Conservation (phyloP, 2,113 vertebrate species). For the Tyrannus savana region DNA sequence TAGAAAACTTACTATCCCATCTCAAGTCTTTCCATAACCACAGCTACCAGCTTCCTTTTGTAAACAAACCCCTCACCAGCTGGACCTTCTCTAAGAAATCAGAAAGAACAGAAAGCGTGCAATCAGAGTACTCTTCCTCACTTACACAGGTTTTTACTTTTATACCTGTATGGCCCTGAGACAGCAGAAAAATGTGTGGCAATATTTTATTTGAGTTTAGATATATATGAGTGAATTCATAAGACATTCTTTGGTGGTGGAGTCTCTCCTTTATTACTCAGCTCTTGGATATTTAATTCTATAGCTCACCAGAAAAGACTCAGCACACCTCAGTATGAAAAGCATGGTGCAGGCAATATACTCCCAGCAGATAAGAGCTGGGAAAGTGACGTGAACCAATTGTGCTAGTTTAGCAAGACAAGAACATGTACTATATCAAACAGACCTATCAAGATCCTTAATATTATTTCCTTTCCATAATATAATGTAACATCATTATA, state of each 20-base stretch:
- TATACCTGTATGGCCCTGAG: background rate
- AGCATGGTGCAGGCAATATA: background rate
- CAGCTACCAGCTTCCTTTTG: background rate
- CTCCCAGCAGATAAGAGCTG: background rate
- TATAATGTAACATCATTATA: background rate
- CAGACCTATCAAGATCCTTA: background rate
- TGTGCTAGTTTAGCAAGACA: background rate
- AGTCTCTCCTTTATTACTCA: background rate
- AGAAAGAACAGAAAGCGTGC: background rate
- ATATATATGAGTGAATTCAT: background rate
- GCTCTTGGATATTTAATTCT: background rate
- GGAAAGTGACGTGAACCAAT: background rate
- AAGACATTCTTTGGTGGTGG: background rate
- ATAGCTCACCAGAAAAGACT: background rate
- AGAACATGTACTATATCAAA: background rate
- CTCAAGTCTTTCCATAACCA: background rate
- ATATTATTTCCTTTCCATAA: background rate
- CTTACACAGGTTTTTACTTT: background rate
- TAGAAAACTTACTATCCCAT: background rate
- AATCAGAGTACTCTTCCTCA: background rate
- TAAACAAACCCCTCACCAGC: background rate
- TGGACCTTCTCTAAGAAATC: background rate
- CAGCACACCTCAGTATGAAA: background rate
- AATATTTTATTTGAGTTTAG: background rate
- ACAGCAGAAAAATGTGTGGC: background rate